These are phyloP conservation scores for Galeopterus variegatus DNA, from an alignment of 2,113 vertebrate genomes.

Conservation along the genomic window DNA sequence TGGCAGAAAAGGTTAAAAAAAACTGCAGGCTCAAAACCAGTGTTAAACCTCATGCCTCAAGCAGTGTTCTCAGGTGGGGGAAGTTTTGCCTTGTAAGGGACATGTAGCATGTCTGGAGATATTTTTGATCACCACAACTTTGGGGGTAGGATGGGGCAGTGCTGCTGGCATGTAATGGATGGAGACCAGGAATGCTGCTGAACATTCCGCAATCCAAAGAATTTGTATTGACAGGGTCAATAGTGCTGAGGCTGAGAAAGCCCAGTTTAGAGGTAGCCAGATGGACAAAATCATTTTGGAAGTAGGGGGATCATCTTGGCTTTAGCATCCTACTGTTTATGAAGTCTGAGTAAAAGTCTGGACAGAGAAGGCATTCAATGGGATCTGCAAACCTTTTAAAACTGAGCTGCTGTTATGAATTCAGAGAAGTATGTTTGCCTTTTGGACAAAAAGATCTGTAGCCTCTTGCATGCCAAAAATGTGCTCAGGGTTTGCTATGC, in stretches of 20 bases:
- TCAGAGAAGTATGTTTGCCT: conserved; percentile 54
- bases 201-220: neutral
- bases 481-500: conserved; percentile 61
- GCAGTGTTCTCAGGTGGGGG: neutral
- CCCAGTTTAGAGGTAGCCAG: neutral
- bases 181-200: neutral
- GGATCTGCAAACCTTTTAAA: conserved; percentile 53
- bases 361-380: neutral
- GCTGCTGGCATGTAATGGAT: neutral
- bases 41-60: neutral
- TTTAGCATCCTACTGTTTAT: neutral
- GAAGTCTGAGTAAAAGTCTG: conserved; percentile 39
- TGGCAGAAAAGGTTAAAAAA: neutral
- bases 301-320: neutral
- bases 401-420: conserved; percentile 56
- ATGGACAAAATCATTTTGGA: neutral
- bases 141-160: accelerated
- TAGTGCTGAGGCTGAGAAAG: neutral
- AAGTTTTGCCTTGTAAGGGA: neutral
- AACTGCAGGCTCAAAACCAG: neutral
- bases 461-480: conserved; percentile 62
- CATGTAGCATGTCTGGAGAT: neutral
- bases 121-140: neutral
- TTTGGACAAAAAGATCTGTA: conserved; percentile 59
- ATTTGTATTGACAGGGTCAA: accelerated